phyloP scores from a whole-genome alignment of 2,113 vertebrate genomes.

The Laticauda laticaudata region DNA sequence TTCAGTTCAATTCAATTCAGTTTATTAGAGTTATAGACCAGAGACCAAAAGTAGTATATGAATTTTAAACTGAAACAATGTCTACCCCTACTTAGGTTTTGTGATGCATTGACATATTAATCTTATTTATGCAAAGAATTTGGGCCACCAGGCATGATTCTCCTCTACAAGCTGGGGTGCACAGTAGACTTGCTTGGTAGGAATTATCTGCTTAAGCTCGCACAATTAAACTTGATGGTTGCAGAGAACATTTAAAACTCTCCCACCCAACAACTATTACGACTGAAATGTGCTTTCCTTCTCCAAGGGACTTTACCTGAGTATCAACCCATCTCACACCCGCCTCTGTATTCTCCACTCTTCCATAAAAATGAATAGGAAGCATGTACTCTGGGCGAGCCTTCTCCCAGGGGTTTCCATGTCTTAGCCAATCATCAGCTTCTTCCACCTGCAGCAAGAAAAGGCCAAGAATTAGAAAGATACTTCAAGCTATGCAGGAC shows the following conservation, averaged over 20 bases:
- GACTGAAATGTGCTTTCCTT: accelerated
- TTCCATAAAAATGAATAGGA: constrained; percentile 92
- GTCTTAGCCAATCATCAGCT: constrained; percentile 92
- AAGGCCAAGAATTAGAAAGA: not conserved
- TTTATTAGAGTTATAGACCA: too few relatives aligned
- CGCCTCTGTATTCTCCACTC: constrained; percentile 72
- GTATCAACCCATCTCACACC: constrained; percentile 88
- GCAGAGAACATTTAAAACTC: not conserved
- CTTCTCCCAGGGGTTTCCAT: constrained; percentile 98
- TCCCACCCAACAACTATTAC: not conserved
- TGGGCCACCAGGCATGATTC: not conserved
- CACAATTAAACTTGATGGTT: not conserved
- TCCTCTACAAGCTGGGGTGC: not conserved
- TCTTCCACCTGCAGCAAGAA: constrained; percentile 82
- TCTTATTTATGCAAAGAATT: too few relatives aligned
- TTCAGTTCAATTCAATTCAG: too few relatives aligned
- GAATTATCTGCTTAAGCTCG: too few relatives aligned
- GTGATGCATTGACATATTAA: not conserved
- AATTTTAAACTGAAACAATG: not conserved
- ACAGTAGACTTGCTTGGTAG: too few relatives aligned
- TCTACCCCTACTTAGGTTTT: not conserved
- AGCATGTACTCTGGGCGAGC: constrained; percentile 94
- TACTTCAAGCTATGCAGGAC: not conserved
- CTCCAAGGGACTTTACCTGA: constrained; percentile 74
- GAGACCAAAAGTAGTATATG: not conserved